Conservation (phyloP, 2,888 invertebrate species). For the Scrobipalpa atriplicella region DNA sequence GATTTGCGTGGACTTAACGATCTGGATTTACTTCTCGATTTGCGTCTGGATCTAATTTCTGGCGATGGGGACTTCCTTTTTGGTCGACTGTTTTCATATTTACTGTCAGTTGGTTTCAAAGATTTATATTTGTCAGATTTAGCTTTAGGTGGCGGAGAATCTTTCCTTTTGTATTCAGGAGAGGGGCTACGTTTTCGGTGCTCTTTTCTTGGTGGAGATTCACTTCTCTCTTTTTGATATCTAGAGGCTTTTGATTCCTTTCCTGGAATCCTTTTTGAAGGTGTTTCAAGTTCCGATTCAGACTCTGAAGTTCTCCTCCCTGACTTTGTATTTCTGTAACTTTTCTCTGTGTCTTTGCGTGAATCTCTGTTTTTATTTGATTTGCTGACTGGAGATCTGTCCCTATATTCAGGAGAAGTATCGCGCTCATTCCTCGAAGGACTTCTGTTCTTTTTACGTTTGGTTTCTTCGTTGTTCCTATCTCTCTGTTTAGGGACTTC, state of each 20-base stretch:
- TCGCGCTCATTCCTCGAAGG: conserved; percentile 55
- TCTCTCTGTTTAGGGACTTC: conserved; percentile 46
- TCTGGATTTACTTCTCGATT: conserved; percentile 53
- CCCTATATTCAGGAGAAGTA: conserved; percentile 55
- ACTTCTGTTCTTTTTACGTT: conserved; percentile 53
- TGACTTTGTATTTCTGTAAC: conserved; percentile 52
- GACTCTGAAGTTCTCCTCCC: conserved; percentile 55
- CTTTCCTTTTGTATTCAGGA: conserved; percentile 50
- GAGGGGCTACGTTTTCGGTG: conserved; percentile 56
- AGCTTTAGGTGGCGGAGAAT: conserved; percentile 49
- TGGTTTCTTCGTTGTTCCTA: conserved; percentile 45
- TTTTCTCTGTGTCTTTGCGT: conserved; percentile 55
- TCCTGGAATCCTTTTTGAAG: conserved; percentile 49
- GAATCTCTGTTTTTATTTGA: conserved; percentile 49
- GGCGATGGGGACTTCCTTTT: conserved; percentile 52
- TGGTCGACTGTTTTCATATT: conserved; percentile 48
- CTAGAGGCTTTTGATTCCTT: conserved; percentile 50
- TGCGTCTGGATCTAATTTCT: conserved; percentile 42
- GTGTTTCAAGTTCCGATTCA: conserved; percentile 60
- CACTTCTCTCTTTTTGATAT: conserved; percentile 46
- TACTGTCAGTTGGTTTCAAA: conserved; percentile 50
- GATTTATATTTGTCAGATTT: conserved; percentile 56
- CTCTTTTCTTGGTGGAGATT: conserved; percentile 46
- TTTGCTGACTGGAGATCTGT: conserved; percentile 52
- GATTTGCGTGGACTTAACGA: conserved; percentile 54